Percentiles rank a stretch among this genome's conserved stretches.
Evolutionary conservation across 2,113 vertebrate genomes (phyloP).

Genomic region (Tetrax tetrax): DNA sequence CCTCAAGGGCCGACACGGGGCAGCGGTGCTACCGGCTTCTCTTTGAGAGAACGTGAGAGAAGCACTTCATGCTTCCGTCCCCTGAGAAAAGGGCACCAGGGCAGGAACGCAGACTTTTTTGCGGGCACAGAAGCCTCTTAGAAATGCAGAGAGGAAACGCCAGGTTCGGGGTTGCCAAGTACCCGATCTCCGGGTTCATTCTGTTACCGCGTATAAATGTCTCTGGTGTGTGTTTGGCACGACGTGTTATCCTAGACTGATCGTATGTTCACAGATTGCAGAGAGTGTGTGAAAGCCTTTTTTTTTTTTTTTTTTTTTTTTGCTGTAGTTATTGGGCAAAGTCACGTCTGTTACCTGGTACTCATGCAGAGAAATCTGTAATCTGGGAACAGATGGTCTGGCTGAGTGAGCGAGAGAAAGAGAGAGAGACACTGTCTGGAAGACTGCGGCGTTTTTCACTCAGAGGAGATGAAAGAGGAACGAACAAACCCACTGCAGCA

Average conservation of each 20-base stretch:
- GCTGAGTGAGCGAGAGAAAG: constrained; percentile 37
- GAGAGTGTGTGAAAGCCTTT: constrained; percentile 66
- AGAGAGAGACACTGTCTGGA: constrained; percentile 59
- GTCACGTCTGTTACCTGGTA: constrained; percentile 73
- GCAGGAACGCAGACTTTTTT: neutral
- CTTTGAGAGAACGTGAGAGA: neutral
- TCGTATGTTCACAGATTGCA: constrained; percentile 74
- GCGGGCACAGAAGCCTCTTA: neutral
- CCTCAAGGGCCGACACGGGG: neutral
- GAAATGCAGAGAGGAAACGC: neutral
- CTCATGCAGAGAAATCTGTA: constrained; percentile 68
- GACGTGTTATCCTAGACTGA: constrained; percentile 67
- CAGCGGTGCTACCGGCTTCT: neutral
- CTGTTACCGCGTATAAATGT: constrained; percentile 54
- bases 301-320: neutral
- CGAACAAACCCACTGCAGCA: constrained; percentile 39
- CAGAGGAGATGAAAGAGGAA: constrained; percentile 48
- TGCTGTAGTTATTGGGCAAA: constrained; percentile 60
- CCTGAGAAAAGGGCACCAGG: neutral
- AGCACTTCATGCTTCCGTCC: neutral
- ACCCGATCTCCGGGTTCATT: constrained; percentile 55
- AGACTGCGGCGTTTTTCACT: constrained; percentile 34
- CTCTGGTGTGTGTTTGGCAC: constrained; percentile 65
- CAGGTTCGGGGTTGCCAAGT: constrained; percentile 9
- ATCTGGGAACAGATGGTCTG: constrained; percentile 71